Percentiles rank a stretch among this genome's conserved stretches.
These are phyloP conservation scores for Entelurus aequoreus DNA, from an alignment of 2,113 vertebrate species.

Conservation along the genomic window DNA sequence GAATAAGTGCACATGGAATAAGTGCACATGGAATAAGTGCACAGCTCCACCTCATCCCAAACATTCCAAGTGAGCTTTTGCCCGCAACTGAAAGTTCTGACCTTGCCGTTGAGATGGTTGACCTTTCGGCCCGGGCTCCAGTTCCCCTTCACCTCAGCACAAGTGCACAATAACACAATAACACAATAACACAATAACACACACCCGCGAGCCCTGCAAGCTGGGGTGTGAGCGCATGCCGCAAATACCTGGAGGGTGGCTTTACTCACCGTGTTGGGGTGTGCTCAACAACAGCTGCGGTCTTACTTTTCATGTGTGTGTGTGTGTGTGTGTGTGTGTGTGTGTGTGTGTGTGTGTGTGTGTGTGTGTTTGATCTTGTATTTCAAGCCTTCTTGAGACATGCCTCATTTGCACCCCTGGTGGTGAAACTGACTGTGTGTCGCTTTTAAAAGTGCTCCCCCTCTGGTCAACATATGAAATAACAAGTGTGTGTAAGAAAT, in stretches of 20 bases:
- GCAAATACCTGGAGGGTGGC: slow-evolving; percentile 49
- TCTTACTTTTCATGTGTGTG: slow-evolving; percentile 43
- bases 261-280: slow-evolving; percentile 54
- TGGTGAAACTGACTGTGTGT: too few relatives aligned
- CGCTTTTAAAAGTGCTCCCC: too few relatives aligned
- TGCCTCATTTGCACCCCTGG: too few relatives aligned
- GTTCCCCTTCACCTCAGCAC: slow-evolving; percentile 49
- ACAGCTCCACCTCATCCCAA: slow-evolving; percentile 7
- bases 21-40: slow-evolving; percentile 1
- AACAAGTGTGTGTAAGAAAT: too few relatives aligned
- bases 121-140: slow-evolving; percentile 32
- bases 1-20: too few relatives aligned
- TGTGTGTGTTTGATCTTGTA: slow-evolving; percentile 32
- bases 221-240: slow-evolving; percentile 33
- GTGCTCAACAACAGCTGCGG: slow-evolving; percentile 44
- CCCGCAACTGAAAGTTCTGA: slow-evolving; percentile 39
- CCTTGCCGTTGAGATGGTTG: slow-evolving; percentile 37
- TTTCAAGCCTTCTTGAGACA: too few relatives aligned
- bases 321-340: neutral
- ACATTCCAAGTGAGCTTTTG: slow-evolving; percentile 7
- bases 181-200: too few relatives aligned
- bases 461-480: too few relatives aligned
- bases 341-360: too few relatives aligned
- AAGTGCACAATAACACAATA: slow-evolving; percentile 34
- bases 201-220: too few relatives aligned